Evolutionary conservation across 2,888 invertebrate species (phyloP).

Genomic region (Chrysomela aeneicollis): DNA sequence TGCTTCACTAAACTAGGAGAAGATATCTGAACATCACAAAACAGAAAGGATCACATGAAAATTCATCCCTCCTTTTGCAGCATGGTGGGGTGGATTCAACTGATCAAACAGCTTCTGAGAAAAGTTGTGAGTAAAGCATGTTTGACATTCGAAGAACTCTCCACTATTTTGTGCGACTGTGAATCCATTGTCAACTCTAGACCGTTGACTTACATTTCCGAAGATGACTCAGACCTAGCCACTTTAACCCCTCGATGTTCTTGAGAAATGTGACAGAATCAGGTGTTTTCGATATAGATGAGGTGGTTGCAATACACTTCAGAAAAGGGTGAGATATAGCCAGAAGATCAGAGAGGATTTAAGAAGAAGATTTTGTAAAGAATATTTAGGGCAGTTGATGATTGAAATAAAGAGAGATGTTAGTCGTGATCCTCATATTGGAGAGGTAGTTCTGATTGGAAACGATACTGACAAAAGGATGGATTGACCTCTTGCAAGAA

Average conservation of each 20-base stretch:
- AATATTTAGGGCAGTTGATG: constrained; percentile 8
- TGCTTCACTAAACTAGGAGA: too few species aligned
- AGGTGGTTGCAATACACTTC: not conserved
- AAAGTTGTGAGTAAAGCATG: too few species aligned
- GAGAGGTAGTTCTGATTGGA: not conserved
- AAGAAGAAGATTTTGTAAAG: not conserved
- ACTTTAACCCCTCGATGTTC: not conserved
- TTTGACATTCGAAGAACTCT: too few species aligned
- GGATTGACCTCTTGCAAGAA: constrained; percentile 5
- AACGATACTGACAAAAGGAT: not conserved
- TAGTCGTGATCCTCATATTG: not conserved
- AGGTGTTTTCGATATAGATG: not conserved
- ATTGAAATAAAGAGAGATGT: not conserved
- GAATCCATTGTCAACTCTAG: too few species aligned
- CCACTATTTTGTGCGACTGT: too few species aligned
- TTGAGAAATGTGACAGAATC: not conserved
- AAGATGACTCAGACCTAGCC: too few species aligned
- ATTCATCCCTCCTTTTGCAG: too few species aligned
- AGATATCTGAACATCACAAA: too few species aligned
- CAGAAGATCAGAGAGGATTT: constrained; percentile 5
- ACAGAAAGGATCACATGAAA: too few species aligned
- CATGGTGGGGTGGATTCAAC: too few species aligned
- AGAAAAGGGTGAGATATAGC: not conserved
- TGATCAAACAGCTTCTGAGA: too few species aligned
- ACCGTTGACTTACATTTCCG: too few species aligned